Percentiles rank a stretch among this genome's conserved stretches.
Evolutionary conservation across 2,113 vertebrate species (phyloP).

Genomic region (Patagioenas fasciata): DNA sequence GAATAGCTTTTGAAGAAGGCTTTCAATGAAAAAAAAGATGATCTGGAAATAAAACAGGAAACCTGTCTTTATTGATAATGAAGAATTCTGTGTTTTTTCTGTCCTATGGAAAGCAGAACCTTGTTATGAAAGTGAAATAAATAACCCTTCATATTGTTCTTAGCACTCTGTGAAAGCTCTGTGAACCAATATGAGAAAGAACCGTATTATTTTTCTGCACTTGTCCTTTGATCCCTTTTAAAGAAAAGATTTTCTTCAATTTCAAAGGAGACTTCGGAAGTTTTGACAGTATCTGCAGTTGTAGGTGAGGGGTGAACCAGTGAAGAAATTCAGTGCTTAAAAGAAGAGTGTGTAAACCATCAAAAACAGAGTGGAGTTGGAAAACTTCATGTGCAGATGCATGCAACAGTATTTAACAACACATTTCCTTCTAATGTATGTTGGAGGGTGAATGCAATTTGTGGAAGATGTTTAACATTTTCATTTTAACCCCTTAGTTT

Average conservation of each 20-base stretch:
- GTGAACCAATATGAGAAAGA: neutral
- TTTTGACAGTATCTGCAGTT: neutral
- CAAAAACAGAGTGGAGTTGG: neutral
- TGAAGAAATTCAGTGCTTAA: neutral
- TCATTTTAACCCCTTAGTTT: neutral
- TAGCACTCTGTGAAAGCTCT: neutral
- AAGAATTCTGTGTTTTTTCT: neutral
- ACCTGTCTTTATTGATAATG: neutral
- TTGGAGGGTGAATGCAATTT: neutral
- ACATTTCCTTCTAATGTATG: rapidly evolving
- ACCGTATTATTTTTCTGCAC: neutral
- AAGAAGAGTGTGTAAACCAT: neutral
- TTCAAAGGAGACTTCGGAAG: neutral
- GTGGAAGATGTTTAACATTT: neutral
- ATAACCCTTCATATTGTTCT: neutral
- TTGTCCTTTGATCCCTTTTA: neutral
- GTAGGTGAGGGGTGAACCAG: neutral
- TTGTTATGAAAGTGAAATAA: neutral
- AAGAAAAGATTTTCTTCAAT: neutral
- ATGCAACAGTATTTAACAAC: neutral
- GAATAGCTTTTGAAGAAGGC: neutral
- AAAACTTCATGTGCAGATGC: neutral
- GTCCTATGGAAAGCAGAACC: neutral
- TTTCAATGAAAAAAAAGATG: neutral
- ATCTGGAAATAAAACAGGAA: neutral